phyloP scores from a whole-genome alignment of 2,797 vertebrate genomes.

The Geotria australis region DNA sequence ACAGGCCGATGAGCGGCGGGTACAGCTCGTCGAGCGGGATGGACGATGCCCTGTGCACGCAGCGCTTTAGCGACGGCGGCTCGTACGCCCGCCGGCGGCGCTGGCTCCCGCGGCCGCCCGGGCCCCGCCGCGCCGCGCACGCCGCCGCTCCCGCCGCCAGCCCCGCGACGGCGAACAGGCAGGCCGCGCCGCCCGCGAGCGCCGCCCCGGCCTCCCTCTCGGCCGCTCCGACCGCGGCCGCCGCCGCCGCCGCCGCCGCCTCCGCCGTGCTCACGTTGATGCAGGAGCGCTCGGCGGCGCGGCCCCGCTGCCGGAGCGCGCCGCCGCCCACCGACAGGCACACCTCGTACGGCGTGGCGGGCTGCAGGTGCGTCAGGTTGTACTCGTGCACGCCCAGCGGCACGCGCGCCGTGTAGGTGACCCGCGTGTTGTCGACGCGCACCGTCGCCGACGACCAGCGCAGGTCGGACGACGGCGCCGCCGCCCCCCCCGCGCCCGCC shows the following conservation, averaged over 20 bases:
- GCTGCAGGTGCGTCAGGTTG: conserved; percentile 57
- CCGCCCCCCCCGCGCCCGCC: no score
- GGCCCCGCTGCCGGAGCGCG: conserved; percentile 16
- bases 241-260: conserved; percentile 32
- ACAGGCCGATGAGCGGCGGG: conserved; percentile 85
- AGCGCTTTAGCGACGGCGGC: conserved; percentile 84
- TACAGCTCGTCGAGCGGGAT: conserved; percentile 87
- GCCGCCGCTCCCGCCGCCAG: conserved; percentile 66
- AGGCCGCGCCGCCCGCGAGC: conserved; percentile 48
- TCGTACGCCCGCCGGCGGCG: conserved; percentile 89
- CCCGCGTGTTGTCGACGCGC: conserved; percentile 10
- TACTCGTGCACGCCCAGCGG: conserved; percentile 43
- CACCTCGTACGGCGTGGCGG: conserved; percentile 43
- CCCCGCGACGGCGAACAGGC: conserved; percentile 52
- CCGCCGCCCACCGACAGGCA: conserved; percentile 15
- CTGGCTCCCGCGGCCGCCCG: conserved; percentile 50
- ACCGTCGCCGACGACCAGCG: conserved; percentile 25
- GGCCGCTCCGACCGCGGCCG: conserved; percentile 16
- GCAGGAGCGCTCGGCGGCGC: conserved; percentile 23
- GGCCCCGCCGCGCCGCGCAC: conserved; percentile 52
- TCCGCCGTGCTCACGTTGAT: conserved; percentile 54
- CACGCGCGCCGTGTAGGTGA: conserved; percentile 22
- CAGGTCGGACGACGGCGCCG: conserved; percentile 45
- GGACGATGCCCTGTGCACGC: conserved; percentile 96
- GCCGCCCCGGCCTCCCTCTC: conserved; percentile 60